Percentiles rank a stretch among this genome's conserved stretches.
phyloP scores from a whole-genome alignment of 2,113 vertebrate species.

The Psettodes erumei region DNA sequence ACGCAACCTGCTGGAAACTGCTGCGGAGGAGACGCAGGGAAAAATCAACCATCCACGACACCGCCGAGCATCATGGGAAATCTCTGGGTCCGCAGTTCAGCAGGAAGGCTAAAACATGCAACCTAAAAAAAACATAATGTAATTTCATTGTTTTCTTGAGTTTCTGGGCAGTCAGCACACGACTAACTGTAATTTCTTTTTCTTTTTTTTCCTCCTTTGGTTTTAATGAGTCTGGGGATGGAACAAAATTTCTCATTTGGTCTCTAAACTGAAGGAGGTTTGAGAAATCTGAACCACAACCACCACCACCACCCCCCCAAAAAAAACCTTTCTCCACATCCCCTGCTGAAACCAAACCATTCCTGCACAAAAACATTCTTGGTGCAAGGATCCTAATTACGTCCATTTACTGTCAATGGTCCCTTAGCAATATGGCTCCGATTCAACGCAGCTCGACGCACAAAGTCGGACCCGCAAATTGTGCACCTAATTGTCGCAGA shows the following conservation, averaged over 20 bases:
- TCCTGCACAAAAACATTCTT: conserved; percentile 34
- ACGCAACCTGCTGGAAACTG: conserved; percentile 8
- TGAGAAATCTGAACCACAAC: conserved; percentile 24
- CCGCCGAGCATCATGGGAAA: neutral
- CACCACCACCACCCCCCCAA: too few species aligned
- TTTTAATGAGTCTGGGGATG: neutral
- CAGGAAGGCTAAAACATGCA: neutral
- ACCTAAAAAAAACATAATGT: neutral
- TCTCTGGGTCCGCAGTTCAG: neutral
- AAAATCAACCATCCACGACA: neutral
- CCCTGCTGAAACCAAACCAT: conserved; percentile 34
- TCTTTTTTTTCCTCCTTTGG: neutral
- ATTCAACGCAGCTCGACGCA: neutral
- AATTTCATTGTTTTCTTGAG: conserved; percentile 10
- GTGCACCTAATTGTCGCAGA: conserved; percentile 14
- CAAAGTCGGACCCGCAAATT: conserved; percentile 23
- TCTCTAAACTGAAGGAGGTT: conserved; percentile 16
- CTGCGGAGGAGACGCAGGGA: too few species aligned
- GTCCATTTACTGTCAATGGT: conserved; percentile 44
- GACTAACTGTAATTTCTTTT: neutral
- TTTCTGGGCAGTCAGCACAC: neutral
- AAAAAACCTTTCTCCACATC: conserved; percentile 38
- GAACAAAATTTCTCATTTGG: conserved; percentile 24
- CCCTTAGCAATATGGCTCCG: conserved; percentile 9
- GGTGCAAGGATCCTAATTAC: conserved; percentile 29